These are phyloP conservation scores for Microhierax caerulescens DNA, from an alignment of 2,797 vertebrate genomes.

Conservation along the genomic window DNA sequence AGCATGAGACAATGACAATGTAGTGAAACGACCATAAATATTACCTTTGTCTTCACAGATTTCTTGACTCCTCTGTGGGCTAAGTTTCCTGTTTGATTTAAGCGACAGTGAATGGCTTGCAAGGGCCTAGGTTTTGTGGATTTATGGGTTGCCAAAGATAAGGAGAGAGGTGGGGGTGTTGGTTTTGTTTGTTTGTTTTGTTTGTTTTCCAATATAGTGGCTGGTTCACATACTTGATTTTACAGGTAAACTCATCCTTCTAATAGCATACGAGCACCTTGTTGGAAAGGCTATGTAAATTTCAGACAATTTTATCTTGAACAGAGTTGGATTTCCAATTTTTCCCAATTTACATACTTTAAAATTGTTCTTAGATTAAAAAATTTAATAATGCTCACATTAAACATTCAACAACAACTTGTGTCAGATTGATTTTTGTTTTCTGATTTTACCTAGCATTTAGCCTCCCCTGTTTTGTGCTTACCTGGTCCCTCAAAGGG, in stretches of 20 bases:
- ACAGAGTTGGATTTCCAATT: neutral
- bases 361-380: neutral
- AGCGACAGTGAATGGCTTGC: neutral
- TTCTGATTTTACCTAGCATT: slow-evolving; percentile 20
- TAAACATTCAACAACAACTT: neutral
- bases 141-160: neutral
- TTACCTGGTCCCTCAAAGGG: slow-evolving; percentile 98
- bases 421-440: neutral
- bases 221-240: neutral
- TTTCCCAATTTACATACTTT: neutral
- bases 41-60: neutral
- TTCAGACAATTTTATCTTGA: neutral
- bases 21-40: neutral
- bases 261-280: neutral
- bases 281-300: neutral
- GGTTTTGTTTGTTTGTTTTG: too few relatives aligned
- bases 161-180: neutral
- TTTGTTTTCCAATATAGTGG: neutral
- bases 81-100: neutral
- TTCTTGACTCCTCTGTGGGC: neutral
- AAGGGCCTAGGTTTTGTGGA: neutral
- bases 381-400: neutral
- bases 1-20: neutral
- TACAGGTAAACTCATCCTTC: neutral
- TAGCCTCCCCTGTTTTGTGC: slow-evolving; percentile 68